These are phyloP conservation scores for Linnaemya vulpina DNA, from an alignment of 2,888 invertebrate genomes.

Conservation along the genomic window DNA sequence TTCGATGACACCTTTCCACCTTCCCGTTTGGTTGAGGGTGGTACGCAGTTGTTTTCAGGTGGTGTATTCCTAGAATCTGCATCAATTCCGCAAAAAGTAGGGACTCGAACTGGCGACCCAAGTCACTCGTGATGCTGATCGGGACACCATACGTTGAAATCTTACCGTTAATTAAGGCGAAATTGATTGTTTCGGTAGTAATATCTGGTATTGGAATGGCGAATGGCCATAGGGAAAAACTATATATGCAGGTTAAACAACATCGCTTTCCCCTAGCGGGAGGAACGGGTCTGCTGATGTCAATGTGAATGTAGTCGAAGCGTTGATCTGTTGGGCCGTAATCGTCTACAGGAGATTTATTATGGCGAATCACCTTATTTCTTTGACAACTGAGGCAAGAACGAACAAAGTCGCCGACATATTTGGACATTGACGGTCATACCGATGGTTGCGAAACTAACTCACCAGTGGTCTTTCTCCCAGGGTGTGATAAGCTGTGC, in stretches of 20 bases:
- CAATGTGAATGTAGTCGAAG: conserved; percentile 81
- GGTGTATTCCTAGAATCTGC: not conserved
- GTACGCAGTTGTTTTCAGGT: conserved; percentile 61
- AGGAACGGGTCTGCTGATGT: conserved; percentile 74
- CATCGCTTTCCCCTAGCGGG: conserved; percentile 75
- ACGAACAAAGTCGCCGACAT: conserved; percentile 41
- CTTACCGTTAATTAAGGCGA: conserved; percentile 19
- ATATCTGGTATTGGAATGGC: conserved; percentile 73
- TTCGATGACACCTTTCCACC: conserved; percentile 73
- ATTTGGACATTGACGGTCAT: conserved; percentile 67
- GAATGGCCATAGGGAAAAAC: conserved; percentile 73
- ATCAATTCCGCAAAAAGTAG: not conserved
- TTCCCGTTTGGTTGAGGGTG: conserved; percentile 68
- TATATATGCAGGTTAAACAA: conserved; percentile 73
- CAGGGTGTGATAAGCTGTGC: conserved; percentile 58
- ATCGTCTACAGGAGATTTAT: conserved; percentile 26
- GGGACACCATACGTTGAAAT: not conserved
- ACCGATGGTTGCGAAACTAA: conserved; percentile 52
- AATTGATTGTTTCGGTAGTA: conserved; percentile 62
- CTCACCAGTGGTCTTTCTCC: conserved; percentile 42
- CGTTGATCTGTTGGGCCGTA: conserved; percentile 51
- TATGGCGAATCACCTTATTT: conserved; percentile 53
- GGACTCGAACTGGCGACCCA: no score
- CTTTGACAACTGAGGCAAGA: conserved; percentile 53
- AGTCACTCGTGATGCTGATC: no score